phyloP scores from a whole-genome alignment of 2,888 invertebrate genomes.

The Protophormia terraenovae region DNA sequence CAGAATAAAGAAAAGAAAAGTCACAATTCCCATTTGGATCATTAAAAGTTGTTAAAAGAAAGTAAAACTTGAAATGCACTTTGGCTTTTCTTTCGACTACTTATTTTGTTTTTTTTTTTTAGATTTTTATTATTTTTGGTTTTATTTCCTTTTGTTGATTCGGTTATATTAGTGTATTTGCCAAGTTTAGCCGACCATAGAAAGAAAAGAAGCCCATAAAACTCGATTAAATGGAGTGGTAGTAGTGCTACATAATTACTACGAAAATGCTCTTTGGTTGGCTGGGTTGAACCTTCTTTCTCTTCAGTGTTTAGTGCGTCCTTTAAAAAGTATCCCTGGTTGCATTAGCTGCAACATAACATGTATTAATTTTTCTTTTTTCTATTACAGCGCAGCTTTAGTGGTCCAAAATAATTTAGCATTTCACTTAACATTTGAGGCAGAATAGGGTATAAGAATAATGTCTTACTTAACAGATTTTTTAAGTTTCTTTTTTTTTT shows the following conservation, averaged over 20 bases:
- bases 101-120: no score
- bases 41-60: constrained; percentile 70
- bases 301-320: no score
- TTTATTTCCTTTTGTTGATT: constrained; percentile 4
- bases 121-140: constrained; percentile 26
- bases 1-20: constrained; percentile 20
- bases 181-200: constrained; percentile 41
- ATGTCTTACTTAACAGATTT: constrained; percentile 50
- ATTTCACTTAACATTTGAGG: constrained; percentile 56
- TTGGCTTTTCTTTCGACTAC: constrained; percentile 69
- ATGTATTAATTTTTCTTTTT: constrained; percentile 2
- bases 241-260: constrained; percentile 3
- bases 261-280: constrained; percentile 34
- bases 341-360: constrained; percentile 1
- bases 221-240: constrained; percentile 44
- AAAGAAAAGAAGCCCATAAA: constrained; percentile 43
- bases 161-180: constrained; percentile 20
- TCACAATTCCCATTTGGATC: constrained; percentile 68
- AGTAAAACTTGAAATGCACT: constrained; percentile 70
- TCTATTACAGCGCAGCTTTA: constrained; percentile 31
- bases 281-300: constrained; percentile 12
- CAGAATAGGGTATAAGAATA: constrained; percentile 42
- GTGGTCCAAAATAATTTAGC: constrained; percentile 58
- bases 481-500: background rate
- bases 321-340: no score